Conservation (phyloP, 2,113 vertebrate species). For the Pelecanus crispus region DNA sequence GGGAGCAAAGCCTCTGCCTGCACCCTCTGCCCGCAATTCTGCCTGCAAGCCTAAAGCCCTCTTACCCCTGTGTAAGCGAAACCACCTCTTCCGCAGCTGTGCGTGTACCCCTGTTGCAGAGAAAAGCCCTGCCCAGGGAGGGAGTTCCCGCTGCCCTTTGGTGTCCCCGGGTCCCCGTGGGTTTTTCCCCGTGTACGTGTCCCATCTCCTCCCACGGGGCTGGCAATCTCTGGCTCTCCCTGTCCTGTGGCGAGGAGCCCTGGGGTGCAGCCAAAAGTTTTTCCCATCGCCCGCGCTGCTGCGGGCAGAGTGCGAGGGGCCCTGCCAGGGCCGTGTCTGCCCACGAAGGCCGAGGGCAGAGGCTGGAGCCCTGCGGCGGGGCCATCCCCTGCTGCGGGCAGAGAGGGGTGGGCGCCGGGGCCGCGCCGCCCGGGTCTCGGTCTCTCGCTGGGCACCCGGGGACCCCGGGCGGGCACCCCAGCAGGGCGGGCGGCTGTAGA, state of each 20-base stretch:
- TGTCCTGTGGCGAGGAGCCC: not conserved
- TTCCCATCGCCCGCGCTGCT: not conserved
- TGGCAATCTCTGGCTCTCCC: not conserved
- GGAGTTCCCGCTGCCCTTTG: not conserved
- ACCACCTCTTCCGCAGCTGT: not conserved
- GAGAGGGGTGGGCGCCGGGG: not conserved
- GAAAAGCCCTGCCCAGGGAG: not conserved
- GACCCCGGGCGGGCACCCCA: no score
- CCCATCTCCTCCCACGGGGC: rapidly evolving
- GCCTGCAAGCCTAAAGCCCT: not conserved
- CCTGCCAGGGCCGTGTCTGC: rapidly evolving
- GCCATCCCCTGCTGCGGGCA: not conserved
- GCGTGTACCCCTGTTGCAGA: not conserved
- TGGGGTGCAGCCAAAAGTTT: not conserved
- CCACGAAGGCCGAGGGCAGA: not conserved
- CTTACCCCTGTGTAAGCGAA: not conserved
- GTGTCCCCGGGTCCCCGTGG: rapidly evolving
- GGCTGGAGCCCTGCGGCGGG: not conserved
- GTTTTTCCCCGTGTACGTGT: not conserved
- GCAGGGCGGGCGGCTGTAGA: not conserved
- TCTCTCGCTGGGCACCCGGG: not conserved
- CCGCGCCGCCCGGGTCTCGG: rapidly evolving
- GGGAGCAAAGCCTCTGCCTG: not conserved
- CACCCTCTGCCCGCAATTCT: not conserved
- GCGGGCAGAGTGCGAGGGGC: not conserved